Percentiles rank a stretch among this genome's conserved stretches.
Evolutionary conservation across 2,797 vertebrate species (phyloP).

Genomic region (Dendrocincla fuliginosa): DNA sequence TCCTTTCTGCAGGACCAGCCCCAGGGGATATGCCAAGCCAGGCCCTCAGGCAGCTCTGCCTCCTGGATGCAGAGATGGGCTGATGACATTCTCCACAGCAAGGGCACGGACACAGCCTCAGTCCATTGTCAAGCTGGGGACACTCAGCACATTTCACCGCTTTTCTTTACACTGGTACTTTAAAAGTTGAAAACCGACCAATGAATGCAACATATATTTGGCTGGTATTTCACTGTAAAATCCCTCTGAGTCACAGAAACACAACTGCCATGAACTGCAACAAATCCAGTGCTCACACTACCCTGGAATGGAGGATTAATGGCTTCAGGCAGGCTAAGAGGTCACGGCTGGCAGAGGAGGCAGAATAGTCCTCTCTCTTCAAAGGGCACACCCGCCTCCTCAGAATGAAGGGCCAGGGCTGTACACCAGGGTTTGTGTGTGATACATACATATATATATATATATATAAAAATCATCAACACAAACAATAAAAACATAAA

Average conservation of each 20-base stretch:
- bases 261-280: not conserved
- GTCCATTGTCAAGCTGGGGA: not conserved
- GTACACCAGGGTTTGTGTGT: not conserved
- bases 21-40: not conserved
- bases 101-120: accelerated
- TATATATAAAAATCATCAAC: not conserved
- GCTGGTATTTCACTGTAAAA: constrained; percentile 3
- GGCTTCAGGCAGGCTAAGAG: not conserved
- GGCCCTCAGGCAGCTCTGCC: not conserved
- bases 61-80: not conserved
- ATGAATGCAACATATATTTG: not conserved
- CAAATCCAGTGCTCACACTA: not conserved
- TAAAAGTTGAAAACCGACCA: not conserved
- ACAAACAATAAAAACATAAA: not conserved
- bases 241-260: not conserved
- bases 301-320: not conserved
- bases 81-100: not conserved
- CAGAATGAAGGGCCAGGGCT: not conserved
- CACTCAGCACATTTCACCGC: not conserved
- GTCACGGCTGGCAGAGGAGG: not conserved
- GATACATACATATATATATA: accelerated
- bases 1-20: not conserved
- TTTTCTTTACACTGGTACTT: not conserved
- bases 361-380: not conserved
- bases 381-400: not conserved